Percentiles rank a stretch among this genome's conserved stretches.
phyloP scores from a whole-genome alignment of 2,888 invertebrate genomes.

The Muschampia plurimacula region DNA sequence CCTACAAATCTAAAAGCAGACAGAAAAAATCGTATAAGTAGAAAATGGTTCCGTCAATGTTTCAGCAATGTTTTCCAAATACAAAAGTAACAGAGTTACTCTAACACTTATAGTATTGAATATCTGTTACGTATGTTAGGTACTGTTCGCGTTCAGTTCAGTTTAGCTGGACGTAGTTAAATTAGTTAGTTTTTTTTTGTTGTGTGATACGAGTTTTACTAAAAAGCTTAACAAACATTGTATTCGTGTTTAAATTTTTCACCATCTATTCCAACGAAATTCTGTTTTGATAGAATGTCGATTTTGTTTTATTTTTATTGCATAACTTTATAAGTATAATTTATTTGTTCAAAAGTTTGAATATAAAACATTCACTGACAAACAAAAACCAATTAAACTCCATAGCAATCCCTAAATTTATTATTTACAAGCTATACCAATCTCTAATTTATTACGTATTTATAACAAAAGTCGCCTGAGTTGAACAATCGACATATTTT shows the following conservation, averaged over 20 bases:
- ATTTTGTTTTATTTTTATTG: neutral
- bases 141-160: slow-evolving; percentile 18
- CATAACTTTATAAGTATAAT: no score
- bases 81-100: neutral
- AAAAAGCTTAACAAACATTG: slow-evolving; percentile 33
- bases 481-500: slow-evolving; percentile 76
- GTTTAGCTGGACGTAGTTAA: slow-evolving; percentile 22
- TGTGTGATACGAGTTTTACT: slow-evolving; percentile 19
- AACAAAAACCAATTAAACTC: no score
- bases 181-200: slow-evolving; percentile 28
- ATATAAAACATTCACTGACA: no score
- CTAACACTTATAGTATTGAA: slow-evolving; percentile 6
- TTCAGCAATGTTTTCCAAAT: neutral
- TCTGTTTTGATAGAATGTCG: slow-evolving; percentile 12
- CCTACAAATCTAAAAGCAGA: no score
- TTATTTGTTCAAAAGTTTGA: no score
- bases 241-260: slow-evolving; percentile 19
- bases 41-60: neutral
- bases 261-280: slow-evolving; percentile 23
- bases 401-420: slow-evolving; percentile 50
- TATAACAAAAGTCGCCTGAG: slow-evolving; percentile 58
- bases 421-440: slow-evolving; percentile 58
- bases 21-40: neutral
- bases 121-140: slow-evolving; percentile 7
- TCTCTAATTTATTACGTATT: slow-evolving; percentile 47